These are phyloP conservation scores for Allygus modestus DNA, from an alignment of 2,888 invertebrate genomes.

Conservation along the genomic window DNA sequence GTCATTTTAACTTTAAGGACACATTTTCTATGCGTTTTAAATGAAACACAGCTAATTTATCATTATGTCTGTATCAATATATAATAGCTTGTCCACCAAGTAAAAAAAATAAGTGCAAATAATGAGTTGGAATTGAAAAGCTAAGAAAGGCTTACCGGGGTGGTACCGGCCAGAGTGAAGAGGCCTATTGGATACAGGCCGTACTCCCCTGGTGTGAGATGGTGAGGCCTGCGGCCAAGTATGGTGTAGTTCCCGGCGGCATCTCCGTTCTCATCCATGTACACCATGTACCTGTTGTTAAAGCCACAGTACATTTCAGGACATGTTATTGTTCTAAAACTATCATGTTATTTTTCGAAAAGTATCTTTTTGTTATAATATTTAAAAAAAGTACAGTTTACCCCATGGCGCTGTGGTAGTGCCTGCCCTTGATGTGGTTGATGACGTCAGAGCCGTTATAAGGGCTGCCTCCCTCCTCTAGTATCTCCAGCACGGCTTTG, in stretches of 20 bases:
- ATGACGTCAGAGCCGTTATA: constrained; percentile 91
- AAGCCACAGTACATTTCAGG: no score
- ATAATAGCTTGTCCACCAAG: no score
- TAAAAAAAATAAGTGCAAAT: no score
- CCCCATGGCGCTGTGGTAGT: constrained; percentile 93
- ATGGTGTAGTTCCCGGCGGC: constrained; percentile 97
- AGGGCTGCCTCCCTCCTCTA: constrained; percentile 83
- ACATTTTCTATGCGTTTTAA: no score
- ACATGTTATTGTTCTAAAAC: no score
- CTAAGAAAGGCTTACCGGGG: constrained; percentile 83
- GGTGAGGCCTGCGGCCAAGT: constrained; percentile 79
- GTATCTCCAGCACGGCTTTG: constrained; percentile 84
- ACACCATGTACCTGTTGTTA: constrained; percentile 86
- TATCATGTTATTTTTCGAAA: no score
- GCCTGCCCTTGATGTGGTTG: constrained; percentile 84
- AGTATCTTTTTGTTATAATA: no score
- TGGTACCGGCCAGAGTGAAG: constrained; percentile 80
- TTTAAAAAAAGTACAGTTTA: constrained; percentile 75
- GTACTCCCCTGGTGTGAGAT: constrained; percentile 75
- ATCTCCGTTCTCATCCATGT: constrained; percentile 95
- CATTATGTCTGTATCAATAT: no score
- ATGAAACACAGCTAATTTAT: no score
- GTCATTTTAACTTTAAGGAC: no score
- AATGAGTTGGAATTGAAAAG: no score
- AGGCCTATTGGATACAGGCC: constrained; percentile 90